Evolutionary conservation across 2,888 invertebrate species (phyloP).

Genomic region (Biston stratarius): DNA sequence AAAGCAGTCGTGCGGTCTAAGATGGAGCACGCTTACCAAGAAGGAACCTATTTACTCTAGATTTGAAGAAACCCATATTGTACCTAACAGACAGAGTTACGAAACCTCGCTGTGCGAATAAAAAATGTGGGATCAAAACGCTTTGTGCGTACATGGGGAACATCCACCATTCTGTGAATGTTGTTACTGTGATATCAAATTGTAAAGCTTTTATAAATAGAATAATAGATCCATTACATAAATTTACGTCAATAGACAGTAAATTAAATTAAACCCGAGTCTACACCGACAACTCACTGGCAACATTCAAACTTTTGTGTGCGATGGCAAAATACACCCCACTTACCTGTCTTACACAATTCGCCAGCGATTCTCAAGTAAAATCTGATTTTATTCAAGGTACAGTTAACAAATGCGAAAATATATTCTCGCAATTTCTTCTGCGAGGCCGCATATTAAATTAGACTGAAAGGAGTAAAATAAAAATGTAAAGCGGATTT

Average conservation of each 20-base stretch:
- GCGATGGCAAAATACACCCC: slow-evolving; percentile 42
- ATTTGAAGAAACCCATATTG: too few relatives aligned
- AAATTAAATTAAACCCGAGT: slow-evolving; percentile 2
- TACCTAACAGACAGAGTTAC: too few relatives aligned
- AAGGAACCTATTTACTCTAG: too few relatives aligned
- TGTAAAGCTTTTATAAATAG: too few relatives aligned
- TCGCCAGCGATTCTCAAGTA: slow-evolving; percentile 57
- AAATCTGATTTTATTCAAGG: slow-evolving; percentile 70
- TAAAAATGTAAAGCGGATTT: slow-evolving; percentile 76
- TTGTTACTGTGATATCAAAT: too few relatives aligned
- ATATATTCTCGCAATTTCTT: slow-evolving; percentile 75
- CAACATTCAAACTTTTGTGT: slow-evolving; percentile 28
- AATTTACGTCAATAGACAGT: slow-evolving; percentile 6
- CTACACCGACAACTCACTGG: slow-evolving; percentile 3
- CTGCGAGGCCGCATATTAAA: slow-evolving; percentile 77
- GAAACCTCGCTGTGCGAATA: too few relatives aligned
- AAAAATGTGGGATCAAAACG: too few relatives aligned
- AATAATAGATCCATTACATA: background rate
- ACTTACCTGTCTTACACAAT: slow-evolving; percentile 55
- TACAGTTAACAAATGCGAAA: slow-evolving; percentile 72
- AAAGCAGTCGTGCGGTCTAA: too few relatives aligned
- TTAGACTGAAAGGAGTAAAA: slow-evolving; percentile 78
- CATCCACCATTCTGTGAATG: too few relatives aligned
- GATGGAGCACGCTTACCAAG: too few relatives aligned
- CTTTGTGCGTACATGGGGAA: too few relatives aligned